These are phyloP conservation scores for Sphaerophoria rueppellii DNA, from an alignment of 2,888 invertebrate genomes.

Conservation along the genomic window DNA sequence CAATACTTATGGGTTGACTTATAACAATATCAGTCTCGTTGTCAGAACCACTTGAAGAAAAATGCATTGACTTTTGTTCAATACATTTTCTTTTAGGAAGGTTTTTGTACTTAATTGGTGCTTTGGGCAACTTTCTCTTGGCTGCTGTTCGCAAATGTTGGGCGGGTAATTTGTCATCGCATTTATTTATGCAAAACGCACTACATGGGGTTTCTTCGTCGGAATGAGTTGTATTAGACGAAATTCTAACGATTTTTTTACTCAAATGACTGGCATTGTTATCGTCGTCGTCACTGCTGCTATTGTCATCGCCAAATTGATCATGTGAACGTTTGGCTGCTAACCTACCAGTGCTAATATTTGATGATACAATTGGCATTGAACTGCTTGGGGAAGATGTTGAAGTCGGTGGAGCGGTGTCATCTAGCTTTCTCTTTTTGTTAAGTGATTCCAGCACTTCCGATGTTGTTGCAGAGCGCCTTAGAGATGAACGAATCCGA, in stretches of 20 bases:
- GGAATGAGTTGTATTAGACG: slow-evolving; percentile 3
- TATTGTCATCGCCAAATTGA: slow-evolving; percentile 61
- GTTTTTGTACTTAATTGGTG: slow-evolving; percentile 25
- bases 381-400: slow-evolving; percentile 30
- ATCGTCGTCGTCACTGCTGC: slow-evolving; percentile 65
- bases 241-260: slow-evolving; percentile 17
- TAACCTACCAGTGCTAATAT: slow-evolving; percentile 59
- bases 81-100: slow-evolving; percentile 38
- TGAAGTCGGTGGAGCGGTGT: neutral
- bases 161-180: slow-evolving; percentile 29
- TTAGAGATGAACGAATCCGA: neutral
- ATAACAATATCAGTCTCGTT: slow-evolving; percentile 64
- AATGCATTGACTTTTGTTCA: slow-evolving; percentile 2
- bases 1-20: slow-evolving; percentile 51
- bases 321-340: slow-evolving; percentile 20
- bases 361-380: slow-evolving; percentile 44
- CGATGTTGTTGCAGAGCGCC: slow-evolving; percentile 32
- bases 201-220: slow-evolving; percentile 25
- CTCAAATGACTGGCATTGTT: slow-evolving; percentile 50
- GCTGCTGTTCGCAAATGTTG: slow-evolving; percentile 38
- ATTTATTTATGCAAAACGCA: neutral
- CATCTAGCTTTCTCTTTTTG: slow-evolving; percentile 24
- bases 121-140: slow-evolving; percentile 42
- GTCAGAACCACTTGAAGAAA: slow-evolving; percentile 48
- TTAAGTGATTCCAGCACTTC: slow-evolving; percentile 6